Conservation (phyloP, 2,113 vertebrate genomes). For the Columba janthina region DNA sequence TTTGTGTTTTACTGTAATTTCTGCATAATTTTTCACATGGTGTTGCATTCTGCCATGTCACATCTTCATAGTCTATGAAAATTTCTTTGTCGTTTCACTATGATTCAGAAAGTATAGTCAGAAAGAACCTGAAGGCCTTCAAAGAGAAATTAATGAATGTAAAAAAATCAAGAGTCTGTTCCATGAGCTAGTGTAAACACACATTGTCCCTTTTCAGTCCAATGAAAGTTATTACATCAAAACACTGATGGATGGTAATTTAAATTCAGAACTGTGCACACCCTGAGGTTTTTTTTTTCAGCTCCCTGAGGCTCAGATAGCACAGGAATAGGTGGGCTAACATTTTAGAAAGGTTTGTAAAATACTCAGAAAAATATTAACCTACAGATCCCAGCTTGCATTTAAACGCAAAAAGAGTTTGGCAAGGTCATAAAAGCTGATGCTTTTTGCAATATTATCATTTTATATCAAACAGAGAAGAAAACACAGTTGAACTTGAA, state of each 20-base stretch:
- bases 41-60: neutral
- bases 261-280: neutral
- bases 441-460: neutral
- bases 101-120: neutral
- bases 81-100: neutral
- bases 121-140: neutral
- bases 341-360: neutral
- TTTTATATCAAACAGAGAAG: neutral
- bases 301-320: neutral
- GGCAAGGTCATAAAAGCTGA: neutral
- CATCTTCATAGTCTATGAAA: neutral
- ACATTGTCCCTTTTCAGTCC: neutral
- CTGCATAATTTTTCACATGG: neutral
- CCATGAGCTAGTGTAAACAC: neutral
- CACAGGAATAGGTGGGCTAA: neutral
- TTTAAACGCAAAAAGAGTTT: neutral
- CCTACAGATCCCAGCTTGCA: neutral
- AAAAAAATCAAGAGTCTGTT: neutral
- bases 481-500: neutral
- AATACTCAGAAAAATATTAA: constrained; percentile 4
- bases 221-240: neutral
- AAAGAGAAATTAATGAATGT: neutral
- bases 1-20: neutral
- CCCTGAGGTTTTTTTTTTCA: neutral
- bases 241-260: neutral